phyloP scores from a whole-genome alignment of 1,140 invertebrate species.

The Tribolium castaneum region DNA sequence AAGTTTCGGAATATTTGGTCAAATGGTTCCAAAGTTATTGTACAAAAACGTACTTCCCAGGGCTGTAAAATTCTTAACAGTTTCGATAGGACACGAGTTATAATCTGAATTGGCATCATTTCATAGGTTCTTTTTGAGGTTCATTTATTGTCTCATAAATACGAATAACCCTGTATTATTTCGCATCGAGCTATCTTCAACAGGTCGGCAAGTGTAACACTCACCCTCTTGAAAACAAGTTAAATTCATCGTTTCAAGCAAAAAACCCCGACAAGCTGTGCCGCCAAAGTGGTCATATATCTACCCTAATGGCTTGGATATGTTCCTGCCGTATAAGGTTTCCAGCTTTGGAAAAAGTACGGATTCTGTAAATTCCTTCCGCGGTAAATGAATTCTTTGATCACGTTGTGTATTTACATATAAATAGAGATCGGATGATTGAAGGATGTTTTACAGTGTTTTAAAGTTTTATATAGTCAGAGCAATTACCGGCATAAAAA shows the following conservation, averaged over 20 bases:
- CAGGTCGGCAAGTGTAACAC: neutral
- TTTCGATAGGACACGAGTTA: too few species aligned
- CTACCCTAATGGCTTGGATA: conserved; percentile 8
- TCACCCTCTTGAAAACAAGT: neutral
- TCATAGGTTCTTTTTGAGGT: too few species aligned
- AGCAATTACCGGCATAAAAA: neutral
- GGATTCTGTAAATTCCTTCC: neutral
- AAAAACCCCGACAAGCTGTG: neutral
- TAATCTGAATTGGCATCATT: too few species aligned
- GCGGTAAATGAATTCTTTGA: neutral
- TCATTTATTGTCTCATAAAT: too few species aligned
- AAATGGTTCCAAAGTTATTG: too few species aligned
- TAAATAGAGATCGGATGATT: neutral
- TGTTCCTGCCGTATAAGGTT: conserved; percentile 1
- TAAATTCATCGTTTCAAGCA: neutral
- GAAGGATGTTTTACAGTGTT: neutral
- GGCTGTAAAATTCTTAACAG: too few species aligned
- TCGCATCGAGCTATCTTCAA: neutral
- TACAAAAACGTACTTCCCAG: too few species aligned
- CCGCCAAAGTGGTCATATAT: conserved; percentile 8
- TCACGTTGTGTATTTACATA: neutral
- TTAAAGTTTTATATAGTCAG: neutral
- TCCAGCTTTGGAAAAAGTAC: neutral
- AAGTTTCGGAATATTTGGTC: too few species aligned
- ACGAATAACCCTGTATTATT: too few species aligned